Conservation (phyloP, 2,113 vertebrate species). For the Fukomys damarensis region DNA sequence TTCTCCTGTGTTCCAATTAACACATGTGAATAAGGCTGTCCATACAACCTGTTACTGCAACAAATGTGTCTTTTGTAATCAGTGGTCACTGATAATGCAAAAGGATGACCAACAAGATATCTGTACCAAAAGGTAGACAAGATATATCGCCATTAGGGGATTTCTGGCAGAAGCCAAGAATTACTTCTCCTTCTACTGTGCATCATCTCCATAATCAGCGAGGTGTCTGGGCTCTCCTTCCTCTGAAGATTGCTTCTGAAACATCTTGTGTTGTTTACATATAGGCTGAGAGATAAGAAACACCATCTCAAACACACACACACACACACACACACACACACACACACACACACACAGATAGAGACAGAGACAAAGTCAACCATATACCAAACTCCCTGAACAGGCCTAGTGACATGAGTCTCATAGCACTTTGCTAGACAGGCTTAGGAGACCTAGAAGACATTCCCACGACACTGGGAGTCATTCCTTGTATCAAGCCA, state of each 20-base stretch:
- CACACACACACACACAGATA: constrained; percentile 58
- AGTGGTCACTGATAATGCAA: constrained; percentile 74
- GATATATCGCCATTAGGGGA: constrained; percentile 72
- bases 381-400: constrained; percentile 70
- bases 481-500: constrained; percentile 64
- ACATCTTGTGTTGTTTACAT: neutral
- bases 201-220: rapidly evolving
- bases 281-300: constrained; percentile 75
- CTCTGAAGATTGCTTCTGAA: neutral
- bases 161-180: constrained; percentile 80
- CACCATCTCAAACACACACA: constrained; percentile 80
- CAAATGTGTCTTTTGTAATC: constrained; percentile 51
- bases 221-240: rapidly evolving
- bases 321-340: too few relatives aligned
- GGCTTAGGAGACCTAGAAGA: neutral
- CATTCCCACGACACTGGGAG: constrained; percentile 70
- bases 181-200: neutral
- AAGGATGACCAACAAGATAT: constrained; percentile 83
- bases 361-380: constrained; percentile 76
- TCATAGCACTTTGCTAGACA: constrained; percentile 72
- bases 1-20: constrained; percentile 80
- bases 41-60: constrained; percentile 58
- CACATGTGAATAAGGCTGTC: constrained; percentile 38
- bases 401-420: constrained; percentile 38
- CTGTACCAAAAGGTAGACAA: constrained; percentile 78